These are phyloP conservation scores for Sepioteuthis lessoniana DNA, from an alignment of 2,888 invertebrate species.

Conservation along the genomic window DNA sequence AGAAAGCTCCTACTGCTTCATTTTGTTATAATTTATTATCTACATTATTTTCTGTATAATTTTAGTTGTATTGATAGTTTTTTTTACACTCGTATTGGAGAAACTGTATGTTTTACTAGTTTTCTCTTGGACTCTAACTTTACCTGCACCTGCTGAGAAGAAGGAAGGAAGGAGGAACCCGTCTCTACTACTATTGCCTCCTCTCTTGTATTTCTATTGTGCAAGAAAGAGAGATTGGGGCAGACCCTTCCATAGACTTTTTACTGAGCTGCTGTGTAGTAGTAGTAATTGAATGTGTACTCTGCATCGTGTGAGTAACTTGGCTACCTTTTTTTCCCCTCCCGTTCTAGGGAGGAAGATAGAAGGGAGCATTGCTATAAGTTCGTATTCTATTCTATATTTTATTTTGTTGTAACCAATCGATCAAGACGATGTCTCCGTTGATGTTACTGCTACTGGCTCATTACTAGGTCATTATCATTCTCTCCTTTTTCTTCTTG, in stretches of 20 bases:
- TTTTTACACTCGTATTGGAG: neutral
- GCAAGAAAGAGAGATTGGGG: neutral
- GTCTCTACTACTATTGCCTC: neutral
- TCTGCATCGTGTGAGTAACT: neutral
- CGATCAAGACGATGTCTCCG: neutral
- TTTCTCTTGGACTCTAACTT: neutral
- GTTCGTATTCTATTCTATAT: neutral
- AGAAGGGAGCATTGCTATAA: neutral
- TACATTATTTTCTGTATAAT: too few species aligned
- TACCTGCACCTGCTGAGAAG: neutral
- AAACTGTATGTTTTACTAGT: neutral
- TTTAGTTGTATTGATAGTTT: too few species aligned
- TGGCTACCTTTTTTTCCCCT: neutral
- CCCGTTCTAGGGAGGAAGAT: conserved; percentile 2
- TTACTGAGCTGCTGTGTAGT: neutral
- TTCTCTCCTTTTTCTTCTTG: neutral
- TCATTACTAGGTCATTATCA: conserved; percentile 33
- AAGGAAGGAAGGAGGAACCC: neutral
- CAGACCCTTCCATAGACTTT: conserved; percentile 1
- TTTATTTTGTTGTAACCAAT: conserved; percentile 33
- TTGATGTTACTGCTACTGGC: conserved; percentile 4
- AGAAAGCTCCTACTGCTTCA: too few species aligned
- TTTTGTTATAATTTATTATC: too few species aligned
- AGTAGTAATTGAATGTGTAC: neutral
- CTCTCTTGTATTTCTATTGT: neutral